Evolutionary conservation across 2,888 invertebrate genomes (phyloP), one percentile per base, ranked within the genome.

Genomic region (Cephus runcator): DNA sequence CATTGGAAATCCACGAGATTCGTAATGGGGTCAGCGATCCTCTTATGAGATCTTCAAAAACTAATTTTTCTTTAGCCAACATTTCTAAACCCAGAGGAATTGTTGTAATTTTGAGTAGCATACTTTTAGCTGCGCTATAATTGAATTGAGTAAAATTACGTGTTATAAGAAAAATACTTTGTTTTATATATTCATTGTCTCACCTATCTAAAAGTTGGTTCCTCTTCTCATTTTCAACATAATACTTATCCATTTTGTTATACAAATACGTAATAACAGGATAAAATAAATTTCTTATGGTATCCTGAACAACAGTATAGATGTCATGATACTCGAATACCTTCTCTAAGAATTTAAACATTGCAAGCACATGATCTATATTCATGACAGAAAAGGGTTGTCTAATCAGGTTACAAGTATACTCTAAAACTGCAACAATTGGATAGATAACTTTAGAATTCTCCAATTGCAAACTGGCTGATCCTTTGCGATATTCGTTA

Each of bases 331-430:
- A 76, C 4, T 84, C 81, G n/a, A 91, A 89, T 33, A 90, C 79
- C 56, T 87, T 85, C 33, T 87, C 88, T 30, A 90, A 79, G n/a
- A 90, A 84, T 68, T 79, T 83, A 40, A 90, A 88, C 23, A 90
- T 75, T 31, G 85, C 82, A 1, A 84, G 80, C 2, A 90, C 81
- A 75, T 88, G 88, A 76, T 90, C 88, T 15, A 87, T 78, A 75
- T 88, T 88, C 86, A 91, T 89, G n/a, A 91, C 88, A 4, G 89
- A 87, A 30, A 91, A 85, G 1, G 91, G 91, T 79, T 91, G 91
- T 68, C 85, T 85, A 36, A 91, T 78, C 34, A 90, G 81, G 78
- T 85, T 85, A 0, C 90, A 85, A 1, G 85, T 83, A 69, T 89
- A 86, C 11, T 81, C 78, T 56, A 90, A 76, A 68, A 89, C 80